Evolutionary conservation across 2,113 vertebrate genomes (phyloP).

Genomic region (Misgurnus anguillicaudatus): DNA sequence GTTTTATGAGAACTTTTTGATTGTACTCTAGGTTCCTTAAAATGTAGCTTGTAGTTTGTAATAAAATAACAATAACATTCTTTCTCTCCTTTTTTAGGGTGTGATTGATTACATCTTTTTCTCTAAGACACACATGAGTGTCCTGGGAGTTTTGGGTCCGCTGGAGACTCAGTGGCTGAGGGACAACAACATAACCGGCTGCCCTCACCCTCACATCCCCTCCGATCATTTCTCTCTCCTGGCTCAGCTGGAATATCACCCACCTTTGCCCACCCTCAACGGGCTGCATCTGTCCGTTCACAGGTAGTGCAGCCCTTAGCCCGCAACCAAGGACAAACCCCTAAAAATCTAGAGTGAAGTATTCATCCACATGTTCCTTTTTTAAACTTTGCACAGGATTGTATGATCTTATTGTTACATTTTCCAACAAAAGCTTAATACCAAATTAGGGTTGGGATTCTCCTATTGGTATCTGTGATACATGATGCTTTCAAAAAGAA

Average conservation of each 20-base stretch:
- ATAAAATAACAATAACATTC: neutral
- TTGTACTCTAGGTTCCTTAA: too few relatives aligned
- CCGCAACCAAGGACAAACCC: slow-evolving; percentile 34
- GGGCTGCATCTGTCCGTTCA: slow-evolving; percentile 89
- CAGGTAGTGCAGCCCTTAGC: slow-evolving; percentile 86
- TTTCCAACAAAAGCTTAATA: slow-evolving; percentile 53
- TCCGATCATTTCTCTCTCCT: slow-evolving; percentile 99
- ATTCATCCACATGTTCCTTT: slow-evolving; percentile 67
- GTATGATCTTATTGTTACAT: slow-evolving; percentile 70
- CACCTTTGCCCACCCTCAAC: slow-evolving; percentile 84
- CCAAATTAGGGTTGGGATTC: slow-evolving; percentile 82
- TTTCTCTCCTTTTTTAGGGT: slow-evolving; percentile 73
- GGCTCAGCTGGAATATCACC: slow-evolving; percentile 95
- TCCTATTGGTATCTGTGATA: slow-evolving; percentile 31
- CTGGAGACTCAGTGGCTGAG: slow-evolving; percentile 96
- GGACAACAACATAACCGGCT: slow-evolving; percentile 98
- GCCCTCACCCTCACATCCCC: slow-evolving; percentile 98
- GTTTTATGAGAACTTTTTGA: neutral
- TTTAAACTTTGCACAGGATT: slow-evolving; percentile 68
- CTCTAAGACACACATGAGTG: slow-evolving; percentile 96
- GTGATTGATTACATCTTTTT: slow-evolving; percentile 99
- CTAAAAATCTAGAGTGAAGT: slow-evolving; percentile 82
- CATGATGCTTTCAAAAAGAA: slow-evolving; percentile 23
- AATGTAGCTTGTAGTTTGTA: neutral
- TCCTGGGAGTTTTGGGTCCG: slow-evolving; percentile 92